These are phyloP conservation scores for Lepidurus apus DNA, from an alignment of 1,140 invertebrate species.

Conservation along the genomic window DNA sequence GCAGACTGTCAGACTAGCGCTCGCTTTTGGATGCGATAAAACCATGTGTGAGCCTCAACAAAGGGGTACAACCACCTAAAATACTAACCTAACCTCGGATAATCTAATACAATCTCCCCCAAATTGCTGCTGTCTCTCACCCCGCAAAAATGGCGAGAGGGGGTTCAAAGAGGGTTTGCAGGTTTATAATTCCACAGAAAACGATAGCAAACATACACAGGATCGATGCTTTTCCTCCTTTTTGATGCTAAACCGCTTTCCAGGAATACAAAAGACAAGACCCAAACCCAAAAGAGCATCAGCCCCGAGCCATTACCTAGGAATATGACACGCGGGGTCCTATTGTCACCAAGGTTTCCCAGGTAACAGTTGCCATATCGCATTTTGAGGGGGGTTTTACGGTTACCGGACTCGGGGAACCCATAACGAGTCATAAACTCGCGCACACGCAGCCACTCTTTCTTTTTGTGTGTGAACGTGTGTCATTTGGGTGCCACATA, in stretches of 20 bases:
- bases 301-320: not conserved
- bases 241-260: not conserved
- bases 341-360: slow-evolving; percentile 8
- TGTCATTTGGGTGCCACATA: not conserved
- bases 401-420: not conserved
- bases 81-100: not conserved
- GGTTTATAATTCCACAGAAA: not conserved
- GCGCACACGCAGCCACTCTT: slow-evolving; percentile 16
- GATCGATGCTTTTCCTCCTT: not conserved
- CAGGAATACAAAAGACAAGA: not conserved
- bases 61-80: not conserved
- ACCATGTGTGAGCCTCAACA: not conserved
- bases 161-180: not conserved
- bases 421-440: slow-evolving; percentile 14
- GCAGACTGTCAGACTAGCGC: not conserved
- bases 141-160: not conserved
- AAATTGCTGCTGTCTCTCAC: not conserved
- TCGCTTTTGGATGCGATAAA: slow-evolving; percentile 10
- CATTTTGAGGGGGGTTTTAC: not conserved
- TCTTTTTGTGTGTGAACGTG: not conserved
- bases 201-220: slow-evolving; percentile 1
- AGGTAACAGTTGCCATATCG: slow-evolving; percentile 19
- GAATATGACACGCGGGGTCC: slow-evolving; percentile 16
- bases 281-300: slow-evolving; percentile 9
- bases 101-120: not conserved